A percentile compares a stretch with the other conserved stretches of the same genome.
Conservation (phyloP, 2,888 invertebrate genomes). For the Teleiodes luculella region DNA sequence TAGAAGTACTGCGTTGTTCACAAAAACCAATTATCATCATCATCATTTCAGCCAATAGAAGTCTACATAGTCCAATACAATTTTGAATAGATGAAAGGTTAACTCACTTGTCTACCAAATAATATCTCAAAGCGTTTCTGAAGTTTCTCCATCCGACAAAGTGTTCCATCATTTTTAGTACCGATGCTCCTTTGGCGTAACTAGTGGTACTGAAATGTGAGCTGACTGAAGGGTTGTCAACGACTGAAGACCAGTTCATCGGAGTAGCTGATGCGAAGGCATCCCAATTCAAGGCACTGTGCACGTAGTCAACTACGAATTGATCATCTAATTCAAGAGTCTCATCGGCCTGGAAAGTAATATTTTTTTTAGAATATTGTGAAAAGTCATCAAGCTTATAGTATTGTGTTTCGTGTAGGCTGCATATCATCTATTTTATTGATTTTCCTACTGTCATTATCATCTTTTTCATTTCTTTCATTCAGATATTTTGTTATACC, state of each 20-base stretch:
- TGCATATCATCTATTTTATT: too few species aligned
- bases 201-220: constrained; percentile 83
- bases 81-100: neutral
- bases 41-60: too few species aligned
- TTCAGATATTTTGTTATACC: too few species aligned
- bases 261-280: constrained; percentile 58
- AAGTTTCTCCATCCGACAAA: constrained; percentile 78
- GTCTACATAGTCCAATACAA: too few species aligned
- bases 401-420: too few species aligned
- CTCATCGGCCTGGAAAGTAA: constrained; percentile 48
- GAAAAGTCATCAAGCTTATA: too few species aligned
- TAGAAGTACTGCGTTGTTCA: too few species aligned
- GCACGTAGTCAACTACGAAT: constrained; percentile 84
- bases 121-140: constrained; percentile 74
- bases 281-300: constrained; percentile 80
- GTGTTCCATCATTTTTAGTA: constrained; percentile 83
- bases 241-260: constrained; percentile 77
- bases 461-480: too few species aligned
- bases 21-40: too few species aligned
- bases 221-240: constrained; percentile 68
- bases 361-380: too few species aligned
- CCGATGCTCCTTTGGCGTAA: constrained; percentile 82
- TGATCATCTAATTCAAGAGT: constrained; percentile 70
- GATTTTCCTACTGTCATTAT: too few species aligned
- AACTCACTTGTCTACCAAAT: constrained; percentile 77